Conservation (phyloP, 2,113 vertebrate species). For the Myotis brandtii region DNA sequence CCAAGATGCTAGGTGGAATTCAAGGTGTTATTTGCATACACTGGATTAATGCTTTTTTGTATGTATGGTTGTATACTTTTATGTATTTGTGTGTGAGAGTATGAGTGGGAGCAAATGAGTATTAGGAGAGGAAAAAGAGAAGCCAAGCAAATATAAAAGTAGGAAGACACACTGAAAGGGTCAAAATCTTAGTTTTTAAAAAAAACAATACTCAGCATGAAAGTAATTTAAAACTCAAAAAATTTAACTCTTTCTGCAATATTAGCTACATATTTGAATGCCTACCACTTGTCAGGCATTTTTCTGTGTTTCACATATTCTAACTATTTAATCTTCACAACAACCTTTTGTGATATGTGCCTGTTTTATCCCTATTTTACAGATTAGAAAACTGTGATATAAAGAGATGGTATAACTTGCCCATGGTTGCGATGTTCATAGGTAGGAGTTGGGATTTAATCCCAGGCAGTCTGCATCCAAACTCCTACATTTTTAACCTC, state of each 20-base stretch:
- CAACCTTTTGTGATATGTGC: neutral
- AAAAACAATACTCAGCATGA: neutral
- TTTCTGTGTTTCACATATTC: constrained; percentile 3
- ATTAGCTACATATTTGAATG: neutral
- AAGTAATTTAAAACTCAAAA: constrained; percentile 11
- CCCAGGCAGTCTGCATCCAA: neutral
- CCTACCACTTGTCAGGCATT: neutral
- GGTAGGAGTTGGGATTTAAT: neutral
- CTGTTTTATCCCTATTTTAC: neutral
- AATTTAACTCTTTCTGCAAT: neutral
- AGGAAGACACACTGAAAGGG: neutral
- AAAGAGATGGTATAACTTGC: neutral
- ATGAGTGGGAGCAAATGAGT: neutral
- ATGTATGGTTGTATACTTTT: neutral
- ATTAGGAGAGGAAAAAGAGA: neutral
- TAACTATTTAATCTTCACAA: neutral
- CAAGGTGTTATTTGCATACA: neutral
- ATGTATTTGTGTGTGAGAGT: neutral
- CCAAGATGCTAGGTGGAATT: neutral
- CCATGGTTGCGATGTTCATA: neutral
- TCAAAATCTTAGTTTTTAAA: neutral
- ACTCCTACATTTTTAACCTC: neutral
- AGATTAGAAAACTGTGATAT: constrained; percentile 18
- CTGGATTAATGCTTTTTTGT: constrained; percentile 2
- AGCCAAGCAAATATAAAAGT: neutral